phyloP scores from a whole-genome alignment of 2,113 vertebrate species.

The Gobio gobio region DNA sequence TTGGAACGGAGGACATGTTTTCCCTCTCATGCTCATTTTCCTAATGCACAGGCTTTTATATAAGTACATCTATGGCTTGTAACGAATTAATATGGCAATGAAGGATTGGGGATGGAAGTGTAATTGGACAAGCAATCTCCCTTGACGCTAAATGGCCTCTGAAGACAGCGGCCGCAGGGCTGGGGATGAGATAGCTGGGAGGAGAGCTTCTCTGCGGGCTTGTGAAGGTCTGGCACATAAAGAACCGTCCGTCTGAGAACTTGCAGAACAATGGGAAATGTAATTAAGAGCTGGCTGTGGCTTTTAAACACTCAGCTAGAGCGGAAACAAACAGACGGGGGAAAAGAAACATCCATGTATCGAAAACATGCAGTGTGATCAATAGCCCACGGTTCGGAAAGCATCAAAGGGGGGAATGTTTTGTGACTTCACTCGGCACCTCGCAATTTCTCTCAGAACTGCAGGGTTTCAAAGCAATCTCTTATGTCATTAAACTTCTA shows the following conservation, averaged over 20 bases:
- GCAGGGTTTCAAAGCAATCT: slow-evolving; percentile 64
- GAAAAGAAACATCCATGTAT: slow-evolving; percentile 68
- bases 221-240: slow-evolving; percentile 70
- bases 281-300: slow-evolving; percentile 75
- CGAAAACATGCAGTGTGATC: slow-evolving; percentile 69
- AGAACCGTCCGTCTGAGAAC: slow-evolving; percentile 67
- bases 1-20: slow-evolving; percentile 67
- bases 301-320: slow-evolving; percentile 76
- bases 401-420: slow-evolving; percentile 61
- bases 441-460: slow-evolving; percentile 61
- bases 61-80: slow-evolving; percentile 56
- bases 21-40: slow-evolving; percentile 63
- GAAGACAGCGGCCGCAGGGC: slow-evolving; percentile 67
- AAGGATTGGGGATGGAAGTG: slow-evolving; percentile 64
- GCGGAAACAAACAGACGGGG: slow-evolving; percentile 71
- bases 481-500: slow-evolving; percentile 65
- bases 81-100: slow-evolving; percentile 58
- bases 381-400: slow-evolving; percentile 67
- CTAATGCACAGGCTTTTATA: slow-evolving; percentile 58
- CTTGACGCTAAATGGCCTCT: slow-evolving; percentile 68
- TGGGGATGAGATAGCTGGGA: slow-evolving; percentile 59
- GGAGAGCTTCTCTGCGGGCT: slow-evolving; percentile 44
- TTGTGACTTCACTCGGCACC: slow-evolving; percentile 57
- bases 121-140: slow-evolving; percentile 77
- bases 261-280: slow-evolving; percentile 75